Base-by-base conservation (phyloP, 2,888 invertebrate species). In the Heliconius aoede region DNA sequence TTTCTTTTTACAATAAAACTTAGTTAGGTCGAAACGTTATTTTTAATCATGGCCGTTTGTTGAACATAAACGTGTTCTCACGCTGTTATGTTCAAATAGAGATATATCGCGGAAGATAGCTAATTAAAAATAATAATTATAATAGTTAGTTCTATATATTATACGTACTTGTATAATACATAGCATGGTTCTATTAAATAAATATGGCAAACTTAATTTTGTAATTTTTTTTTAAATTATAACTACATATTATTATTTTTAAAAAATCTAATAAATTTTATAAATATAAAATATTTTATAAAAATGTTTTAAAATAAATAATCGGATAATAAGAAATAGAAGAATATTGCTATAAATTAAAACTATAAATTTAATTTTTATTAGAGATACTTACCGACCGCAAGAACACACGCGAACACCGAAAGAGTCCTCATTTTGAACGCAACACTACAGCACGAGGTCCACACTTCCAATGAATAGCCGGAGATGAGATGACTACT, bases 331-430 rank as follows among this genome's bases (percentile, higher is more conserved):
- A 30, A 62, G 30, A 8, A 18, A 15, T 13, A 15, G 5, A 46
- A 21, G 18, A 46, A 46, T 46, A 46, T 46, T 7, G 18, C 5
- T 46, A 46, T 46, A 46, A 46, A 21, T 46, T 46, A 46, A 32
- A 55, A 55, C 13, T 51, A 68, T 28, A 68, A 46, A 68, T 46
- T 28, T 51, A 51, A 51, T n/a, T 46, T 8, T 51, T 18, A n/a
- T 30, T 36, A 28, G 26, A 24, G 61, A 75, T 61, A 89, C 94
- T 92, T 73, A 94, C 94, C 93, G 75, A 90, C 83, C 78, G 90
- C 91, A 86, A 87, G 89, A 30, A 89, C 83, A 87, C 91, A 91
- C 85, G 90, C 86, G 80, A 93, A 82, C 82, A 92, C 85, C 80
- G 91, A 84, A 80, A 91, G 85, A 85, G 86, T 85, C 85, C 86